Evolutionary conservation across 2,113 vertebrate species (phyloP).

Genomic region (Lasiurus borealis): DNA sequence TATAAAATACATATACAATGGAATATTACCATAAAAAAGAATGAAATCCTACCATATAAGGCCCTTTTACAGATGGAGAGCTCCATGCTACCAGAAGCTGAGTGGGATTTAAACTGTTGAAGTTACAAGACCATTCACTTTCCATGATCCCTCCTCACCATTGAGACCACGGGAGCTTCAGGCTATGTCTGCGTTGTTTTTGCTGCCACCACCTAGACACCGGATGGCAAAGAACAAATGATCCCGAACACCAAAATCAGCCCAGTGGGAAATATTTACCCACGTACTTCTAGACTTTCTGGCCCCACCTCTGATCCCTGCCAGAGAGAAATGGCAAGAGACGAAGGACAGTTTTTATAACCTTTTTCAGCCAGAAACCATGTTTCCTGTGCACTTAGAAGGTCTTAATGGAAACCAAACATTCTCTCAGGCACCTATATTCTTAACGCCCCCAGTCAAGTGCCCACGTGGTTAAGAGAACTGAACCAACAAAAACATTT

Average conservation of each 20-base stretch:
- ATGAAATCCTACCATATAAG: neutral
- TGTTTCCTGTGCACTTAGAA: constrained; percentile 84
- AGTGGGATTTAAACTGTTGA: neutral
- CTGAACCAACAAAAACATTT: constrained; percentile 77
- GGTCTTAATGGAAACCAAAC: constrained; percentile 87
- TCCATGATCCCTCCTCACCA: neutral
- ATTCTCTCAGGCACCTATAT: constrained; percentile 75
- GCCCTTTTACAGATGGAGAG: neutral
- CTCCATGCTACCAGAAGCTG: too few relatives aligned
- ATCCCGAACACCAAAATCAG: constrained; percentile 15
- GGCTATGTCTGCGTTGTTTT: neutral
- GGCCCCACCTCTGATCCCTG: constrained; percentile 31
- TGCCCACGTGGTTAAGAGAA: constrained; percentile 76
- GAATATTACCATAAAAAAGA: neutral
- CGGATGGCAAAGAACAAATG: constrained; percentile 28
- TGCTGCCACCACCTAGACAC: neutral
- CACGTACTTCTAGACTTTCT: neutral
- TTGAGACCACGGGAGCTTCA: neutral
- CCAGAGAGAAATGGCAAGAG: constrained; percentile 53
- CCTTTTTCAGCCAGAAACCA: constrained; percentile 64
- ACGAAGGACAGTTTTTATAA: constrained; percentile 62
- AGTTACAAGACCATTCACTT: neutral
- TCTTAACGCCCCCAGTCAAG: constrained; percentile 78
- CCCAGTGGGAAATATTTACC: constrained; percentile 53
- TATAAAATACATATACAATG: neutral